A percentile compares a stretch with the other conserved stretches of the same genome.
Evolutionary conservation across 1,140 invertebrate species (phyloP).

Genomic region (Rhagoletis pomonella): DNA sequence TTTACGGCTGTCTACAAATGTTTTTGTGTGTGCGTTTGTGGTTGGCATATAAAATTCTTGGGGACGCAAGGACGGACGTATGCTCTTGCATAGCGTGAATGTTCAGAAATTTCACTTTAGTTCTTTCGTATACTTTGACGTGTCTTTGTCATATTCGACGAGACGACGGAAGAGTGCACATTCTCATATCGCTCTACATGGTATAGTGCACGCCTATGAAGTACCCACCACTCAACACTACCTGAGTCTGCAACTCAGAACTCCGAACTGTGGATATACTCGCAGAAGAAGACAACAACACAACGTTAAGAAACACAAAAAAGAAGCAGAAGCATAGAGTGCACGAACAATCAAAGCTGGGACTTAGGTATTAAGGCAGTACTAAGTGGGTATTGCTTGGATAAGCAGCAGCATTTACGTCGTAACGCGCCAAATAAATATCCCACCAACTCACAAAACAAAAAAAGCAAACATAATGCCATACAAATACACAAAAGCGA

Average conservation of each 20-base stretch:
- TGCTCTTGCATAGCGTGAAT: slow-evolving; percentile 40
- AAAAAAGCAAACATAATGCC: slow-evolving; percentile 13
- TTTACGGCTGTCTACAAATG: slow-evolving; percentile 46
- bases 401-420: slow-evolving; percentile 45
- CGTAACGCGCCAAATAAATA: slow-evolving; percentile 49
- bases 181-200: not conserved
- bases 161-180: slow-evolving; percentile 48
- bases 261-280: not conserved
- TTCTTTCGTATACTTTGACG: slow-evolving; percentile 59
- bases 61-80: slow-evolving; percentile 6
- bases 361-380: slow-evolving; percentile 44
- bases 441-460: not conserved
- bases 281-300: slow-evolving; percentile 31
- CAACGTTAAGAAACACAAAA: not conserved
- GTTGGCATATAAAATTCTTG: slow-evolving; percentile 54
- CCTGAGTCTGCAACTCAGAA: slow-evolving; percentile 6
- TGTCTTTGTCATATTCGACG: slow-evolving; percentile 56
- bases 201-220: slow-evolving; percentile 38
- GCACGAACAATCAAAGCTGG: slow-evolving; percentile 41
- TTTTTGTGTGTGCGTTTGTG: slow-evolving; percentile 40
- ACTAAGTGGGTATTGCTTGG: slow-evolving; percentile 51
- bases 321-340: not conserved
- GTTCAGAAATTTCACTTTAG: slow-evolving; percentile 55
- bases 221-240: slow-evolving; percentile 29
- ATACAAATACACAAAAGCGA: slow-evolving; percentile 49